These are phyloP conservation scores for Eristalinus aeneus DNA, from an alignment of 2,888 invertebrate genomes.

Conservation along the genomic window DNA sequence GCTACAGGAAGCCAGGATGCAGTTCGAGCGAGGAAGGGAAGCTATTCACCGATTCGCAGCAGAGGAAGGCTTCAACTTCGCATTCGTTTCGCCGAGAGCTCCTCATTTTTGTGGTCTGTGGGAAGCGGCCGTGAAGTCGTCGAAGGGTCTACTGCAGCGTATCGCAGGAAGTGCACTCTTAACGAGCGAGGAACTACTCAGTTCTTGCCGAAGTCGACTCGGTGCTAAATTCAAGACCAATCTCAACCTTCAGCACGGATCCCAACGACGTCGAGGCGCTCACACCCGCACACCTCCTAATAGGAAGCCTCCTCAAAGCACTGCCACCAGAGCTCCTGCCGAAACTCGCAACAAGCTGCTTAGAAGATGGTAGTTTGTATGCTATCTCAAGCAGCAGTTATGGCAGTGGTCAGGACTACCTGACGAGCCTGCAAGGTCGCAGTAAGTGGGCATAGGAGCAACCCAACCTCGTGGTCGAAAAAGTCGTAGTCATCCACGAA, in stretches of 20 bases:
- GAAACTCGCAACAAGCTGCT: no score
- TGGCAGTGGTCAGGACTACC: conserved; percentile 56
- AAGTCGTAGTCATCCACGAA: conserved; percentile 41
- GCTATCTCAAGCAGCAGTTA: conserved; percentile 36
- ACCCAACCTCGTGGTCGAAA: conserved; percentile 30
- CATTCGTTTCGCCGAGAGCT: no score
- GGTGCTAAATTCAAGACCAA: conserved; percentile 71
- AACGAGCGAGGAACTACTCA: conserved; percentile 61
- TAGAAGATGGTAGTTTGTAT: conserved; percentile 40
- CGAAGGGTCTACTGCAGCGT: no score
- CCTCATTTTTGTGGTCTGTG: no score
- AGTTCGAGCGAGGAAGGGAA: conserved; percentile 38
- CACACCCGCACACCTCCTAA: conserved; percentile 53
- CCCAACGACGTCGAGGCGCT: conserved; percentile 68
- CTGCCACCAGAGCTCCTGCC: conserved; percentile 2
- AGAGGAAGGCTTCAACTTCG: conserved; percentile 53
- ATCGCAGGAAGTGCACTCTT: conserved; percentile 39
- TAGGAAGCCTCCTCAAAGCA: conserved; percentile 55
- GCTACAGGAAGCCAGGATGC: background rate
- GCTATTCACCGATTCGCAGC: conserved; percentile 2
- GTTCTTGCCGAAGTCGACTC: conserved; percentile 69
- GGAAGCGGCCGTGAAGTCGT: no score
- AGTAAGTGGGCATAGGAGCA: conserved; percentile 39
- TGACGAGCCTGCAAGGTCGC: conserved; percentile 37
- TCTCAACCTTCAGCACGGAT: conserved; percentile 58